A percentile compares a stretch with the other conserved stretches of the same genome.
Evolutionary conservation across 2,113 vertebrate species (phyloP).

Genomic region (Platichthys flesus): DNA sequence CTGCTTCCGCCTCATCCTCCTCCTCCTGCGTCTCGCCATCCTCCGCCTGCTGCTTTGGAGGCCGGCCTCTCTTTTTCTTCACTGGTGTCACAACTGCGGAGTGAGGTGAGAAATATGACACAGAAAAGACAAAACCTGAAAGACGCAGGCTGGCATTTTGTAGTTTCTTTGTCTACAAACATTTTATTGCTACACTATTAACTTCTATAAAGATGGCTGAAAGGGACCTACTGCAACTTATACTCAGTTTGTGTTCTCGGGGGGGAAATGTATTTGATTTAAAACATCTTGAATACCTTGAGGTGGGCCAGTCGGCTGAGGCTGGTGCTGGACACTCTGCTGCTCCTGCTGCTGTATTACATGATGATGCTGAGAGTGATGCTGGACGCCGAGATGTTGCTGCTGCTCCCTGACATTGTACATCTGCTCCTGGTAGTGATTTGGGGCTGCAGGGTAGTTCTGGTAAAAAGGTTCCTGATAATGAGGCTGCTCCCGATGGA

Average conservation of each 20-base stretch:
- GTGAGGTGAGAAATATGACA: neutral
- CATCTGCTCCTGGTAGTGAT: constrained; percentile 50
- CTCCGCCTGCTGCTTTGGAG: constrained; percentile 81
- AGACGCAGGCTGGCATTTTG: no score
- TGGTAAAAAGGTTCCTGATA: constrained; percentile 63
- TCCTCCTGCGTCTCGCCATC: constrained; percentile 84
- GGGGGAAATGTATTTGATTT: neutral
- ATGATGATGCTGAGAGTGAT: constrained; percentile 47
- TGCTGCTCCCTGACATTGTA: constrained; percentile 49
- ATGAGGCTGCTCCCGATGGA: constrained; percentile 67
- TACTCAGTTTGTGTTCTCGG: no score
- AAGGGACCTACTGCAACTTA: no score
- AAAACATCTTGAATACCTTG: constrained; percentile 45
- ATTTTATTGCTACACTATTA: no score
- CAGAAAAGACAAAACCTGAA: no score
- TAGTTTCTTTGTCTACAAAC: no score
- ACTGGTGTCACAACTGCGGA: constrained; percentile 73
- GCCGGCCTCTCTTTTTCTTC: constrained; percentile 90
- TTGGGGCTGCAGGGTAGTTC: constrained; percentile 26
- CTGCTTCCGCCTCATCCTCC: constrained; percentile 83
- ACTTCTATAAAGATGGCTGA: no score
- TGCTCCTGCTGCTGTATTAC: constrained; percentile 43
- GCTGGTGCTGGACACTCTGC: constrained; percentile 28
- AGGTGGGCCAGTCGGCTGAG: constrained; percentile 39
- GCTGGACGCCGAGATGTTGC: constrained; percentile 13